Percentiles rank a stretch among this genome's conserved stretches.
Evolutionary conservation across 2,113 vertebrate species (phyloP).

Genomic region (Candoia aspera): DNA sequence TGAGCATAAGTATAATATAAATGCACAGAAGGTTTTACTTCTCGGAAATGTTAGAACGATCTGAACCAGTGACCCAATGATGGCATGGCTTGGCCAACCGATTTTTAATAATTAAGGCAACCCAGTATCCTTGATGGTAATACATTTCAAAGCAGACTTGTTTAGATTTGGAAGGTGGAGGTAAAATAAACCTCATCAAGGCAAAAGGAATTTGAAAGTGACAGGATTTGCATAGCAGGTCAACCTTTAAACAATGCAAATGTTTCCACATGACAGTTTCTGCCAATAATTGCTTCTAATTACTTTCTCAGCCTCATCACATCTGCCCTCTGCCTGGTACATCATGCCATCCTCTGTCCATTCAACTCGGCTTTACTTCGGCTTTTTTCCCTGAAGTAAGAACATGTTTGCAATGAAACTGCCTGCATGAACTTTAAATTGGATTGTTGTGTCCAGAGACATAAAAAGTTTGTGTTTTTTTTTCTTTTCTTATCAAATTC

Average conservation of each 20-base stretch:
- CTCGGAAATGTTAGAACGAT: fast-evolving
- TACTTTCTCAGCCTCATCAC: conserved; percentile 35
- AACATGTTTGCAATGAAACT: conserved; percentile 36
- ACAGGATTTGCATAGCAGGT: conserved; percentile 51
- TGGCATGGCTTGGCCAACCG: neutral
- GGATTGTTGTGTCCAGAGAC: conserved; percentile 31
- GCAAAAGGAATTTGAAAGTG: conserved; percentile 53
- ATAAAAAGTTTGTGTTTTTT: conserved; percentile 55
- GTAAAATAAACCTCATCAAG: conserved; percentile 31
- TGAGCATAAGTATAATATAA: neutral
- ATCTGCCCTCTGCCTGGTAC: conserved; percentile 38
- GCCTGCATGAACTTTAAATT: neutral
- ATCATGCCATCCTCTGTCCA: conserved; percentile 30
- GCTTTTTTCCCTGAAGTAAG: neutral
- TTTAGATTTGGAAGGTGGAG: conserved; percentile 29
- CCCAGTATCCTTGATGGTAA: conserved; percentile 34
- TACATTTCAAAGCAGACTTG: conserved; percentile 39
- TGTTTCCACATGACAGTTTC: conserved; percentile 54
- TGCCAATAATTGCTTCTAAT: conserved; percentile 68
- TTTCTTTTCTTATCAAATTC: neutral
- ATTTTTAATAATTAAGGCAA: neutral
- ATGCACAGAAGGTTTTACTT: neutral
- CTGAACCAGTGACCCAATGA: fast-evolving
- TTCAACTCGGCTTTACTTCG: conserved; percentile 24
- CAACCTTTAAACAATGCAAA: conserved; percentile 61